A percentile compares a stretch with the other conserved stretches of the same genome.
phyloP scores from a whole-genome alignment of 1,140 invertebrate species.

The Kradibia gibbosae region DNA sequence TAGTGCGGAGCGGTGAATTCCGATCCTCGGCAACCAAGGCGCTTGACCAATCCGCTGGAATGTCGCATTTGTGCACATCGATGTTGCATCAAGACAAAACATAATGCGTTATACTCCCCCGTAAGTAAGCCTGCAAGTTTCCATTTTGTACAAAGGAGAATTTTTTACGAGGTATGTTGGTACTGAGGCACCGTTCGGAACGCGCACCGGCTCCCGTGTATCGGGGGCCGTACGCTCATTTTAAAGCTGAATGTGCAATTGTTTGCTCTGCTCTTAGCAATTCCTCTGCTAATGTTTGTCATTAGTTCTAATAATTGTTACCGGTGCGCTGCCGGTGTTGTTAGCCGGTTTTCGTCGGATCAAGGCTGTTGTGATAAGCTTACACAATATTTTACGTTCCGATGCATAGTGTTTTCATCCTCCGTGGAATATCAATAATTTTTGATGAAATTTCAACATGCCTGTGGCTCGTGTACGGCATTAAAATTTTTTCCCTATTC shows the following conservation, averaged over 20 bases:
- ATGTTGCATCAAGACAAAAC: conserved; percentile 22
- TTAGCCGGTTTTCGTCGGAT: not conserved
- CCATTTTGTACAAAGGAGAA: not conserved
- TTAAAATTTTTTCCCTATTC: not conserved
- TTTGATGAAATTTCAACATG: conserved; percentile 22
- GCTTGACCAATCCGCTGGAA: conserved; percentile 38
- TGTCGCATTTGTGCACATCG: conserved; percentile 25
- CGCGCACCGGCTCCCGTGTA: too few species aligned
- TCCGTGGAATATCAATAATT: conserved; percentile 24
- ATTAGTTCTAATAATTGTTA: not conserved
- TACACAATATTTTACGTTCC: conserved; percentile 26
- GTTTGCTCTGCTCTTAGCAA: not conserved
- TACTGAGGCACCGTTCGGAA: too few species aligned
- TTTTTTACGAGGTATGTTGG: too few species aligned
- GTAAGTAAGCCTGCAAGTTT: not conserved
- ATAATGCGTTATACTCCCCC: not conserved
- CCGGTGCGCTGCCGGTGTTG: not conserved
- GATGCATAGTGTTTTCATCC: not conserved
- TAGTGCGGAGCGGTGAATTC: not conserved
- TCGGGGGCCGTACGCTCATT: too few species aligned
- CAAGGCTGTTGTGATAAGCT: conserved; percentile 29
- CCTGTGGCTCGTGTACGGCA: not conserved
- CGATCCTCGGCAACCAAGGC: not conserved
- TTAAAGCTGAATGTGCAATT: not conserved
- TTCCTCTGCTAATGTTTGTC: not conserved